Percentiles rank a stretch among this genome's conserved stretches.
Evolutionary conservation across 2,797 vertebrate genomes (phyloP).

Genomic region (Spheniscus humboldti): DNA sequence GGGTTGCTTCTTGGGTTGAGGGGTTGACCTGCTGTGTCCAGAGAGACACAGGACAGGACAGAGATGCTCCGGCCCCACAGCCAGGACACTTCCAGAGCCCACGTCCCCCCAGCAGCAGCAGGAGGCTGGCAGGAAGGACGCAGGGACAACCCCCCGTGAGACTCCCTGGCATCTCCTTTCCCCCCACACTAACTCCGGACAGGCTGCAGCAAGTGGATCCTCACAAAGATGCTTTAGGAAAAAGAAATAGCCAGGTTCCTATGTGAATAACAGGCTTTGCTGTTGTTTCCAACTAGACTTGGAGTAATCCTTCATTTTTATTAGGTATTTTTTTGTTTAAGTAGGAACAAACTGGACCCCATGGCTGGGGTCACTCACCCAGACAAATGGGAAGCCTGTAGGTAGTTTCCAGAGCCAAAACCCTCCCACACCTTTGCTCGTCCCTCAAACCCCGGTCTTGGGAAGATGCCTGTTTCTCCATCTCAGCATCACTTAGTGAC

Average conservation of each 20-base stretch:
- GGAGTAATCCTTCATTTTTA: neutral
- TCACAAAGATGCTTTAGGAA: neutral
- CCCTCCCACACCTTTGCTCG: neutral
- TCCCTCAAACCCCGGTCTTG: neutral
- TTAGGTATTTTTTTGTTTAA: neutral
- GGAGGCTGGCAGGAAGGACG: neutral
- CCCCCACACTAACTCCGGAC: no score
- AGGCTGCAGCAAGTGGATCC: neutral
- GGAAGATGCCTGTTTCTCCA: neutral
- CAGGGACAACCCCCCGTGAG: rapidly evolving
- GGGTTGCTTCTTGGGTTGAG: neutral
- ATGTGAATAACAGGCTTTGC: neutral
- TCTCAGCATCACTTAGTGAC: neutral
- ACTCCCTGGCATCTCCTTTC: neutral
- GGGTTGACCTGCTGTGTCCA: neutral
- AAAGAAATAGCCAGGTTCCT: neutral
- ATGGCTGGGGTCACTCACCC: neutral
- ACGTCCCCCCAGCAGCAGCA: rapidly evolving
- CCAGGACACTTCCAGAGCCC: neutral
- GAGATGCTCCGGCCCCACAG: rapidly evolving
- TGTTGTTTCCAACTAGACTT: neutral
- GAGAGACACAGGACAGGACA: no score
- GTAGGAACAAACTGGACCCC: neutral
- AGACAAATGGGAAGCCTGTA: neutral
- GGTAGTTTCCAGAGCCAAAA: neutral